Evolutionary conservation across 2,113 vertebrate species (phyloP).

Genomic region (Tragelaphus imberbis): DNA sequence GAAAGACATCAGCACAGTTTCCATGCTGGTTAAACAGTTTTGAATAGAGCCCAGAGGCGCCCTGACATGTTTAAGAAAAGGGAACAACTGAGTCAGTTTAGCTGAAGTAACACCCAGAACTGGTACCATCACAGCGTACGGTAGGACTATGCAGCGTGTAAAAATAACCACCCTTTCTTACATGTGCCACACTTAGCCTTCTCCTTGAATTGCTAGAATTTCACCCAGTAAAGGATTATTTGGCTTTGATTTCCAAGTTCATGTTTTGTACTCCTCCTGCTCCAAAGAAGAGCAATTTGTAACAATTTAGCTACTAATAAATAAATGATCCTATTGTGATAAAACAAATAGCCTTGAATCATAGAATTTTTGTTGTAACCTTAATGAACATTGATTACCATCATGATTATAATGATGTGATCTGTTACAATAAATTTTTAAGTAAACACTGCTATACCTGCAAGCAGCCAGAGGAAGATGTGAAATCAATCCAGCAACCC

Average conservation of each 20-base stretch:
- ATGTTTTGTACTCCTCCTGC: background rate
- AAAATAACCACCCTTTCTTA: background rate
- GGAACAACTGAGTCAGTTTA: background rate
- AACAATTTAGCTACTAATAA: conserved; percentile 37
- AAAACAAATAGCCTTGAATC: conserved; percentile 49
- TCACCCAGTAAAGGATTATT: background rate
- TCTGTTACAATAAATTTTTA: conserved; percentile 4
- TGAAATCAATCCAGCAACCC: conserved; percentile 35
- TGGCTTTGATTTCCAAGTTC: background rate
- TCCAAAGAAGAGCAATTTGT: conserved; percentile 27
- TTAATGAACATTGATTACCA: conserved; percentile 52
- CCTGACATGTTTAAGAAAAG: background rate
- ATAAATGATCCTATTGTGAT: conserved; percentile 24
- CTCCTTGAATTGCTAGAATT: background rate
- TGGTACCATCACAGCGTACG: background rate
- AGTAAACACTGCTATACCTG: conserved; percentile 40
- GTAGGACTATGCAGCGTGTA: accelerated
- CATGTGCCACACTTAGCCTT: background rate
- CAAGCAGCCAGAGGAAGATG: background rate
- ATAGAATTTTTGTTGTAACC: conserved; percentile 32
- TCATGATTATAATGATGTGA: conserved; percentile 27
- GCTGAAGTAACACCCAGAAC: background rate
- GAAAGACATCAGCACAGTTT: background rate
- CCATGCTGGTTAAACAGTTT: background rate
- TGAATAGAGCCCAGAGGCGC: background rate